phyloP scores from a whole-genome alignment of 2,888 invertebrate species.

The Thysanoteuthis rhombus region DNA sequence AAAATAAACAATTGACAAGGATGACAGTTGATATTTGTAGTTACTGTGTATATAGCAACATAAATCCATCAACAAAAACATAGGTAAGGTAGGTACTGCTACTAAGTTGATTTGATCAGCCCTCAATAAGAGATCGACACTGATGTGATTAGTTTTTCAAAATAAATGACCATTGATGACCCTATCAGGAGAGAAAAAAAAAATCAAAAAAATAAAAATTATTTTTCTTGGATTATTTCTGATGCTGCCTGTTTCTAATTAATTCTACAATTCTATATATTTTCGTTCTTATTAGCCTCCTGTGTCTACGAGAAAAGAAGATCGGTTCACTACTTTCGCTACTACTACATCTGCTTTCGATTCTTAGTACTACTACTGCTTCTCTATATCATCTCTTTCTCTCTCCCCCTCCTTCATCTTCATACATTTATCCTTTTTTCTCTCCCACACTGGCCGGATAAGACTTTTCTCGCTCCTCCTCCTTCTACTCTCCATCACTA shows the following conservation, averaged over 20 bases:
- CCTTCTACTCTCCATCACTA: background rate
- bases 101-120: no score
- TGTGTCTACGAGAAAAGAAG: background rate
- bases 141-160: no score
- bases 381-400: background rate
- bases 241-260: background rate
- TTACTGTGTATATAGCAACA: no score
- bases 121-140: no score
- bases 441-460: background rate
- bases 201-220: background rate
- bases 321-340: background rate
- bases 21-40: no score
- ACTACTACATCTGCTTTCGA: background rate
- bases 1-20: no score
- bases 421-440: background rate
- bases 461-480: background rate
- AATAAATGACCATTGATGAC: no score
- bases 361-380: background rate
- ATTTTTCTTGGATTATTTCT: background rate
- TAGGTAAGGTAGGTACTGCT: no score
- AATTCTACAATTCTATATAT: background rate
- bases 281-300: background rate
- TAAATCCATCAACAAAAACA: no score
- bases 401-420: background rate
- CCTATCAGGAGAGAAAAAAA: background rate